phyloP scores from a whole-genome alignment of 2,113 vertebrate genomes.

The Hoplias malabaricus region DNA sequence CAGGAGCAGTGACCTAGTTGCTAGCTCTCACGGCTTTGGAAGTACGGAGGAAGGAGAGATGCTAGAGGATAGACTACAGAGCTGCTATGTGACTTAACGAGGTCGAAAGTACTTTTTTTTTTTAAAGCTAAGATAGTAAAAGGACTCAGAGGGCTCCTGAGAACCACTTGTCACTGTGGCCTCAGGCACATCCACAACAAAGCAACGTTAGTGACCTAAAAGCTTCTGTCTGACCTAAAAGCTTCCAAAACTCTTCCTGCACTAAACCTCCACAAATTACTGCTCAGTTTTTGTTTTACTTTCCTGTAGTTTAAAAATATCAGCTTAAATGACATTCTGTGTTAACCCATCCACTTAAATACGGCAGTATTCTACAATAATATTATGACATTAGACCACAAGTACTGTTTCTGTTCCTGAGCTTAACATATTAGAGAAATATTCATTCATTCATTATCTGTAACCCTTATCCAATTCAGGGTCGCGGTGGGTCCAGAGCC shows the following conservation, averaged over 20 bases:
- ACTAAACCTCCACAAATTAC: background rate
- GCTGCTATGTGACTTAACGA: conserved; percentile 7
- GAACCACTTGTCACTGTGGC: background rate
- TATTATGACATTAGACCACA: too few relatives aligned
- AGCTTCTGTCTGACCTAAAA: conserved; percentile 3
- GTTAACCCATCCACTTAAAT: too few relatives aligned
- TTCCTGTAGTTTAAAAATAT: background rate
- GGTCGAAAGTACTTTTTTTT: conserved; percentile 17
- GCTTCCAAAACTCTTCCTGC: too few relatives aligned
- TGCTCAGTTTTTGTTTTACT: background rate
- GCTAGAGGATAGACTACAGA: conserved; percentile 1
- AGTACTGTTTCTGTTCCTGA: background rate
- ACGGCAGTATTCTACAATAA: too few relatives aligned
- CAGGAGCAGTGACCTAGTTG: conserved; percentile 16
- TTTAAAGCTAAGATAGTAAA: background rate
- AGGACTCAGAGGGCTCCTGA: background rate
- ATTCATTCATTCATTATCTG: too few relatives aligned
- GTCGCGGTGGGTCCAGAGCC: too few relatives aligned
- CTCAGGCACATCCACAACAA: background rate
- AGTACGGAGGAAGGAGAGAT: background rate
- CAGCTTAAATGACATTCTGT: too few relatives aligned
- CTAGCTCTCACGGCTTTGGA: background rate
- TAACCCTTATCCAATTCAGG: too few relatives aligned
- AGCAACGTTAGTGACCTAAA: background rate
- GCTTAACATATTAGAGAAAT: background rate